These are phyloP conservation scores for Drosophila tani DNA, from an alignment of 1,140 invertebrate genomes.

Conservation along the genomic window DNA sequence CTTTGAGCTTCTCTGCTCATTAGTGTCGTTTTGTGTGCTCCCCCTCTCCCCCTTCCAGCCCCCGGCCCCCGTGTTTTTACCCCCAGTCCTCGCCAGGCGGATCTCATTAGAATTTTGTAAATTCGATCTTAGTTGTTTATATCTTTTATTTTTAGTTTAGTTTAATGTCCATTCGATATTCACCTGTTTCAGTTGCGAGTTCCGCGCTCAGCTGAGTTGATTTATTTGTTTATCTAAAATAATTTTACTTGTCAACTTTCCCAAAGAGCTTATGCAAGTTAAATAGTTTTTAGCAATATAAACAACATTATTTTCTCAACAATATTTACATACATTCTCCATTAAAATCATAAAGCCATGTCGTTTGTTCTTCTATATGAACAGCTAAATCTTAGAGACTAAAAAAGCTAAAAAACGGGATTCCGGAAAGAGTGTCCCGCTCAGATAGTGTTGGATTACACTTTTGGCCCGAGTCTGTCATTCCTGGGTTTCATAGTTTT, in stretches of 20 bases:
- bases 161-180: constrained; percentile 47
- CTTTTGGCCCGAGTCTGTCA: too few relatives aligned
- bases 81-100: constrained; percentile 1
- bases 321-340: too few relatives aligned
- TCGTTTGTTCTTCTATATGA: not conserved
- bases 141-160: constrained; percentile 21
- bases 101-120: constrained; percentile 69
- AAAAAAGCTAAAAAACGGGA: not conserved
- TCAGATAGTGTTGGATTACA: too few relatives aligned
- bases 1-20: constrained; percentile 70
- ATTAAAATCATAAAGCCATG: not conserved
- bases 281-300: too few relatives aligned
- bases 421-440: too few relatives aligned
- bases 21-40: constrained; percentile 69
- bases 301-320: too few relatives aligned
- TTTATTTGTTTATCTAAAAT: not conserved
- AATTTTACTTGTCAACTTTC: not conserved
- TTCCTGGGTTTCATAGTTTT: too few relatives aligned
- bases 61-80: not conserved
- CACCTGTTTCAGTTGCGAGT: not conserved
- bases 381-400: not conserved
- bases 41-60: constrained; percentile 11
- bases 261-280: too few relatives aligned
- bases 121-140: constrained; percentile 61
- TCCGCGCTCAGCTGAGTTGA: not conserved